Evolutionary conservation across 2,888 invertebrate species (phyloP).

Genomic region (Charanyca ferruginea): DNA sequence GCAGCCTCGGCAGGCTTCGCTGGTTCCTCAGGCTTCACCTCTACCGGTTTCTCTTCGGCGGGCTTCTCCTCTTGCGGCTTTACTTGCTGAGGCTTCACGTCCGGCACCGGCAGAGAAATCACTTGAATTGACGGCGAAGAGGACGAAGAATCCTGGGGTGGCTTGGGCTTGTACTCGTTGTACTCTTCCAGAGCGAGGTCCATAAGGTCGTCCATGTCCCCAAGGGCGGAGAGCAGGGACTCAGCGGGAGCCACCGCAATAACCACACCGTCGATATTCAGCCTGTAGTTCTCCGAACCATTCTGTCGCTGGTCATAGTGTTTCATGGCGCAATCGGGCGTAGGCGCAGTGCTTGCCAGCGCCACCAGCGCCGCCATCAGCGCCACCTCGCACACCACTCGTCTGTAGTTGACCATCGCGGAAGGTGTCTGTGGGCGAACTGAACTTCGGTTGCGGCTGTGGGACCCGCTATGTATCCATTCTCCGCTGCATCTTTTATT

Average conservation of each 20-base stretch:
- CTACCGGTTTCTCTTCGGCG: slow-evolving; percentile 55
- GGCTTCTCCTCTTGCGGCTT: slow-evolving; percentile 60
- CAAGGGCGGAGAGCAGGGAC: slow-evolving; percentile 90
- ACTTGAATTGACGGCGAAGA: slow-evolving; percentile 36
- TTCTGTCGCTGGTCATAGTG: slow-evolving; percentile 95
- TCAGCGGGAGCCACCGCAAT: slow-evolving; percentile 93
- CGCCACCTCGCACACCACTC: slow-evolving; percentile 83
- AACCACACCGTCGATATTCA: slow-evolving; percentile 93
- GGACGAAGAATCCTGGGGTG: slow-evolving; percentile 52
- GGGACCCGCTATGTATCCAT: slow-evolving; percentile 84
- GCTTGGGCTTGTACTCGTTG: slow-evolving; percentile 68
- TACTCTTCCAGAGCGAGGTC: slow-evolving; percentile 77
- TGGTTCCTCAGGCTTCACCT: slow-evolving; percentile 57
- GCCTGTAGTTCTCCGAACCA: slow-evolving; percentile 94
- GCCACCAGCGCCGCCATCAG: slow-evolving; percentile 69
- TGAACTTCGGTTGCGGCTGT: slow-evolving; percentile 78
- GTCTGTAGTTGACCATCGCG: slow-evolving; percentile 90
- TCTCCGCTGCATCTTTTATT: slow-evolving; percentile 89
- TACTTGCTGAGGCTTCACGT: slow-evolving; percentile 52
- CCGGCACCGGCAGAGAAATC: slow-evolving; percentile 42
- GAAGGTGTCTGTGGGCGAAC: slow-evolving; percentile 77
- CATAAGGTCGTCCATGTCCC: slow-evolving; percentile 85
- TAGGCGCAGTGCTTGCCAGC: slow-evolving; percentile 71
- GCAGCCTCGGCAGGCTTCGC: slow-evolving; percentile 65
- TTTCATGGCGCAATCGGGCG: slow-evolving; percentile 66